Conservation (phyloP, 2,888 invertebrate species). For the Sepioteuthis lessoniana region DNA sequence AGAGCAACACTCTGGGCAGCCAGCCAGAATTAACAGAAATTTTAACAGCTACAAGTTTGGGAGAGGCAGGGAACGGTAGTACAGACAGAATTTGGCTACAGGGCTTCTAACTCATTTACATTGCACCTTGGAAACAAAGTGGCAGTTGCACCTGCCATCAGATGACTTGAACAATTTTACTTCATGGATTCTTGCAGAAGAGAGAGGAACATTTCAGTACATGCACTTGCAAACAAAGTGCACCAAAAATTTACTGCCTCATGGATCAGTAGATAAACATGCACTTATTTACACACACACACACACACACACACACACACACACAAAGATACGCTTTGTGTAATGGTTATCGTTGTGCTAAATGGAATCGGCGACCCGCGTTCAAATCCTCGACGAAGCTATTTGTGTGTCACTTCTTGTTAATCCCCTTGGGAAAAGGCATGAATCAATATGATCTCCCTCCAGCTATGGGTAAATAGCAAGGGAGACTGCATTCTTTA, state of each 20-base stretch:
- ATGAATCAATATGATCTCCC: too few species aligned
- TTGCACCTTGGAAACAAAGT: background rate
- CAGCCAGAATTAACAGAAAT: background rate
- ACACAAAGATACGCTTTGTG: too few species aligned
- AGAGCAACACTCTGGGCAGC: background rate
- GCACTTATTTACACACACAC: too few species aligned
- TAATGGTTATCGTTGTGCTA: too few species aligned
- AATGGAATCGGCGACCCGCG: too few species aligned
- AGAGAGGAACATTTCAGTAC: background rate
- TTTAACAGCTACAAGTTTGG: slow-evolving; percentile 2
- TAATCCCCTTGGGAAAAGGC: too few species aligned
- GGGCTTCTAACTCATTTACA: background rate
- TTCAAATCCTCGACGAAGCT: too few species aligned
- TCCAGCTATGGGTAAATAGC: too few species aligned
- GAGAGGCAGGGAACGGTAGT: background rate
- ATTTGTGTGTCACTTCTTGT: too few species aligned
- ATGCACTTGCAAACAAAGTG: background rate
- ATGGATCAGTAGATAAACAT: background rate
- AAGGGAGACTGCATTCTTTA: too few species aligned
- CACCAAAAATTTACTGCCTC: background rate
- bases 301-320: too few species aligned
- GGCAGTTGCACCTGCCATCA: background rate
- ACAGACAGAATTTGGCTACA: background rate
- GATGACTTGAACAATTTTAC: background rate
- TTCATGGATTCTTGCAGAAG: background rate